Base-by-base conservation (phyloP, 2,797 vertebrate species). In the Amniataba percoides region DNA sequence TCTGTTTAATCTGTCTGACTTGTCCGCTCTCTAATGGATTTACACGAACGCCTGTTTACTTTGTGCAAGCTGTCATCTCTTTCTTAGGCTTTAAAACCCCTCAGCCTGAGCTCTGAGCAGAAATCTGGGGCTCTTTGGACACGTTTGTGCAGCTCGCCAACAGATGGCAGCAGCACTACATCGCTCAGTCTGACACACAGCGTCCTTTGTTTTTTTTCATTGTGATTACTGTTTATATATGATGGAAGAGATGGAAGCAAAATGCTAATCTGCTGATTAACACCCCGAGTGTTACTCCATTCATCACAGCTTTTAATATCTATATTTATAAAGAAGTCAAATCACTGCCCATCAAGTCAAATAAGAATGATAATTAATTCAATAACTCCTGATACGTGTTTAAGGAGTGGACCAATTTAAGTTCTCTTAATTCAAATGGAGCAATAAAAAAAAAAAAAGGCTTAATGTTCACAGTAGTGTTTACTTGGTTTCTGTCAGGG, bases 111-210 rank as follows among this genome's bases (percentile, higher is more conserved):
- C 7, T 8, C 4, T 48, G 25, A 19, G 27, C 27, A 34, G 13
- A 23, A 31, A 21, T 18, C 14, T 21, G 12, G 18, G 10, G 31
- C 6, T 21, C 4, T 4, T 31, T 31, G n/a, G 1, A 9, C 4
- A 4, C 42, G 59, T 82, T 86, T 9, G 19, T 11, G 2, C 2
- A 6, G 21, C 40, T 80, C 36, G 57, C 94, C 95, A 92, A 59
- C 74, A 89, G 95, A 79, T 89, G 95, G 95, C 94, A 95, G 93
- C 87, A 94, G 81, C 42, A 71, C 52, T 19, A 52, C 91, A 81
- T 71, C 64, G 49, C 57, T 52, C 2, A 7, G 14, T 52, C 69
- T 3, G 2, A 31, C 1, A 4, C 14, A 11, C 1, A 7, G 7
- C 10, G 3, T 23, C 64, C 68, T 80, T 77, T 79, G 64, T 78